Evolutionary conservation across 2,797 vertebrate genomes (phyloP), one percentile per base, ranked within the genome.

Genomic region (Myotis daubentonii): DNA sequence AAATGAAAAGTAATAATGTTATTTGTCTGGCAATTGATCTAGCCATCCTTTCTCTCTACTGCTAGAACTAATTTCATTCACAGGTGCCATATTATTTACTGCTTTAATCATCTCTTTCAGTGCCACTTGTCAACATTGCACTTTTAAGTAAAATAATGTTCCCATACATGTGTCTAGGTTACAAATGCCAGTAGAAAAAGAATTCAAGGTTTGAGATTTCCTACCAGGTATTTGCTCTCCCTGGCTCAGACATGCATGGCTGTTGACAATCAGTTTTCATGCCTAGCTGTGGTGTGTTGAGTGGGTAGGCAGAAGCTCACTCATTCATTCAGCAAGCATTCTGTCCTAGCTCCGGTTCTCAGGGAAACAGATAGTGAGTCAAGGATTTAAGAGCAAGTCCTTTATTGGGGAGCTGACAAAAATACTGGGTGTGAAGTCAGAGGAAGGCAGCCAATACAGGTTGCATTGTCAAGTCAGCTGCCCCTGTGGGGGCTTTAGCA

Each of bases 141-240:
- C n/a, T 93, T 94, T 74, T 51, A 93, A 88, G 41, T 83, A 57
- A 92, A 76, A 93, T 47, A 41, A 75, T n/a, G 10, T 44, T 60
- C 66, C 33, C 47, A 65, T 60, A 68, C 33, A 1, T 65, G 76
- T 75, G n/a, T 92, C 33, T 91, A 5, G 0, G 47, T 55, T 51
- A 75, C 89, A 78, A 41, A 80, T 74, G 71, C 57, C 53, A 57
- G 66, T 28, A n/a, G 82, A 78, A 62, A 87, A 19, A 60, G 51
- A 86, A 70, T 55, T 71, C 88, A 41, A 75, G 68, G 80, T 55
- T 66, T 51, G 53, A n/a, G 53, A 49, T 84, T 87, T 81, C 68
- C 68, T 49, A 66, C 60, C 15, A 33, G 60, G 82, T 65, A 4
- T 75, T 75, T n/a, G 13, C 33, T 80, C 44, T 86, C n/a, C 25